Evolutionary conservation across 2,797 vertebrate genomes (phyloP), one percentile per base, ranked within the genome.

Genomic region (Onychomys torridus): DNA sequence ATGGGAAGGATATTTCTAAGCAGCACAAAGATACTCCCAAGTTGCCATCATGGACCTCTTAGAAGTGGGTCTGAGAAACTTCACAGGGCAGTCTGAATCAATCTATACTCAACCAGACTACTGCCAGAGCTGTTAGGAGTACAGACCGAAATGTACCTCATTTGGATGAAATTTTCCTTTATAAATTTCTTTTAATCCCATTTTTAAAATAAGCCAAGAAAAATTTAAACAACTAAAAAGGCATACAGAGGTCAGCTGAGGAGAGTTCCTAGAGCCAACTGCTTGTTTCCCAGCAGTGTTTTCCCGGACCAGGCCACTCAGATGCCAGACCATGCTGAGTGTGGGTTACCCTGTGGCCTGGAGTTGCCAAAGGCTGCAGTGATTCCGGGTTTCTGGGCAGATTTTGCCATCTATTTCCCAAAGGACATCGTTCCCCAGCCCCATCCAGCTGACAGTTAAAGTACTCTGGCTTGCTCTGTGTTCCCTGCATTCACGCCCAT

Each of bases 261-360:
- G 97, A 97, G 67, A 96, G 43, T 34, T 91, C 87, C 88, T 88
- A 69, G 25, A 82, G 92, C 81, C 77, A 81, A 46, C 0, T 27
- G 93, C 75, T 90, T 16, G 49, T 86, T 96, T 96, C 86, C 96
- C 27, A 0, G 93, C 71, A 5, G 13, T 77, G 91, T 88, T 57
- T 55, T 88, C n/a, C n/a, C 67, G 5, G 3, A 37, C 86, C 87
- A 81, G 77, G 94, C 81, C 6, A 3, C 79, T 73, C 96, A 88
- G 84, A 91, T 11, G 69, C 90, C 93, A 94, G 94, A 88, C 95
- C 92, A 88, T 34, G 34, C 27, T 3, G n/a, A 93, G 29, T 91
- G 83, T 96, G 96, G 90, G 71, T 96, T 97, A 93, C 73, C 73
- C 93, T 95, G 96, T 49, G 82, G 93, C 94, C 92, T 90, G 29